A percentile compares a stretch with the other conserved stretches of the same genome.
Conservation (phyloP, 2,797 vertebrate genomes). For the Podarcis lilfordi region DNA sequence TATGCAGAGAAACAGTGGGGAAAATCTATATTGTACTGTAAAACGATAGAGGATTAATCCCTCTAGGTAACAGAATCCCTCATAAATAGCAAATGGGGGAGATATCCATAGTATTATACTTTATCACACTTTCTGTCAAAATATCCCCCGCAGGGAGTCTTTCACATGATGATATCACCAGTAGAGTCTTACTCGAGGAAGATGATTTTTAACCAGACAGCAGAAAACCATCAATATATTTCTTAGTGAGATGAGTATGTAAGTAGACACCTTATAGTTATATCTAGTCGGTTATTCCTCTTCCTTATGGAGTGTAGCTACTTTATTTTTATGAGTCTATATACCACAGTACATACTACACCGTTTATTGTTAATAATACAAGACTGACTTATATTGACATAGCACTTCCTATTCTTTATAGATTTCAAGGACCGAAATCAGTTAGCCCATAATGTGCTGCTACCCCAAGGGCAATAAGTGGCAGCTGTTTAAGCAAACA, state of each 20-base stretch:
- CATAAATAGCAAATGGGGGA: slow-evolving; percentile 46
- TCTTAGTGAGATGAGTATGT: slow-evolving; percentile 5
- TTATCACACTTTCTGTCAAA: slow-evolving; percentile 72
- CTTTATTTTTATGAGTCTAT: slow-evolving; percentile 15
- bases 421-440: background rate
- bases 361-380: slow-evolving; percentile 13
- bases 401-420: rapidly evolving
- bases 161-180: slow-evolving; percentile 41
- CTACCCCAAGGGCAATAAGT: rapidly evolving
- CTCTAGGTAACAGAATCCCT: slow-evolving; percentile 54
- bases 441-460: background rate
- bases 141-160: slow-evolving; percentile 68
- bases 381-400: slow-evolving; percentile 9
- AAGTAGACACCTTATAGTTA: slow-evolving; percentile 3
- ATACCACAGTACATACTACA: background rate
- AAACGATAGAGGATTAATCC: slow-evolving; percentile 60
- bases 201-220: slow-evolving; percentile 37
- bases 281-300: background rate
- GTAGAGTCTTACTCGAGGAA: slow-evolving; percentile 41
- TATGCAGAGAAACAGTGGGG: slow-evolving; percentile 51
- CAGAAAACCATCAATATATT: slow-evolving; percentile 39
- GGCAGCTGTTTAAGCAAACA: background rate
- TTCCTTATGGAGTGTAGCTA: background rate
- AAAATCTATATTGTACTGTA: slow-evolving; percentile 30
- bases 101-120: slow-evolving; percentile 40